phyloP scores from a whole-genome alignment of 1,140 invertebrate species.

The Orchesella cincta region DNA sequence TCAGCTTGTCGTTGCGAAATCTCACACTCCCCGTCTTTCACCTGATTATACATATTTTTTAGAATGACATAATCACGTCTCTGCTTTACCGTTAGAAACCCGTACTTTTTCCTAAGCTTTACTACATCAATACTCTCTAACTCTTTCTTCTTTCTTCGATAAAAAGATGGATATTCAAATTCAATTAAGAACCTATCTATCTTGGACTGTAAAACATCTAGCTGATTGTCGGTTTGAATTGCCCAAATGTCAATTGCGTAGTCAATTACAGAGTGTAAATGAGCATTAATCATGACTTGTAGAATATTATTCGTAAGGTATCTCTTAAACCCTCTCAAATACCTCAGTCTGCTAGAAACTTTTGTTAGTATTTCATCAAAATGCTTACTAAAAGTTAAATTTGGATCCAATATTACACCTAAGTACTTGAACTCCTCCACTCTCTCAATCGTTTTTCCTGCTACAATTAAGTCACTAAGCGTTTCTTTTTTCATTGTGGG shows the following conservation, averaged over 20 bases:
- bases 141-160: background rate
- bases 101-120: background rate
- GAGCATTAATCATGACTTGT: constrained; percentile 2
- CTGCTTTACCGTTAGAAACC: background rate
- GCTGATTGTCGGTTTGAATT: background rate
- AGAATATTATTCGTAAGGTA: background rate
- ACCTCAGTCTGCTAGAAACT: no score
- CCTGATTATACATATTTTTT: background rate
- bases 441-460: no score
- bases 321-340: no score
- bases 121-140: background rate
- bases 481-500: no score
- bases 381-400: no score
- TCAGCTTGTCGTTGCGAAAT: background rate
- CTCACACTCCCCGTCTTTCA: background rate
- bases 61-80: background rate
- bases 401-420: no score
- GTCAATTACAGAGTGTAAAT: no score
- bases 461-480: no score
- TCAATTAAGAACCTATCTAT: background rate
- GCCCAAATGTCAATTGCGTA: constrained; percentile 3
- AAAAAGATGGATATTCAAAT: background rate
- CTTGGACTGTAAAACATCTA: background rate
- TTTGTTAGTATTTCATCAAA: no score
- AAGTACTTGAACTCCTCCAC: no score